Evolutionary conservation across 2,113 vertebrate genomes (phyloP).

Genomic region (Python bivittatus): DNA sequence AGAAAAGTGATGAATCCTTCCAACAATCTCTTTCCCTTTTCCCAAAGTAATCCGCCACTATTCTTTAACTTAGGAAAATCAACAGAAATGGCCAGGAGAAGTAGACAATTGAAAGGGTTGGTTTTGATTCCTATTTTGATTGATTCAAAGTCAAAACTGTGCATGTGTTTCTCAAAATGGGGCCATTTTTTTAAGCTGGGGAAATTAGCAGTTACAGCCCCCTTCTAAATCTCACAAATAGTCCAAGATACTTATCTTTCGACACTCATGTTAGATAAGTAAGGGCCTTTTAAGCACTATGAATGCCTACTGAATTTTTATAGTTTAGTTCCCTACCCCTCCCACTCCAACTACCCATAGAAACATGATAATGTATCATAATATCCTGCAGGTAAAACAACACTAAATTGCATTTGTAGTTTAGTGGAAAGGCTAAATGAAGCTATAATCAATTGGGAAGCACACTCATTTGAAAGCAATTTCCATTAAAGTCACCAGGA

Average conservation of each 20-base stretch:
- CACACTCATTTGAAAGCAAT: not conserved
- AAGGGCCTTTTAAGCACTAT: not conserved
- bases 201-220: not conserved
- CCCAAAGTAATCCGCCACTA: not conserved
- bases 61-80: not conserved
- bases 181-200: not conserved
- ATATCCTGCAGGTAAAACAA: not conserved
- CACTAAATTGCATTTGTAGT: not conserved
- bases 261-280: not conserved
- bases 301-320: not conserved
- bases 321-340: not conserved
- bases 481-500: not conserved
- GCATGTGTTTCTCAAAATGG: not conserved
- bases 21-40: not conserved
- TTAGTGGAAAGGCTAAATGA: not conserved
- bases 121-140: not conserved
- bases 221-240: too few relatives aligned
- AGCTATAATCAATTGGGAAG: not conserved
- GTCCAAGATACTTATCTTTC: not conserved
- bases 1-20: not conserved
- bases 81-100: not conserved
- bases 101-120: not conserved
- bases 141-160: not conserved
- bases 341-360: not conserved
- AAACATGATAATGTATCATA: not conserved